Evolutionary conservation across 2,888 invertebrate genomes (phyloP).

Genomic region (Cheilosia urbana): DNA sequence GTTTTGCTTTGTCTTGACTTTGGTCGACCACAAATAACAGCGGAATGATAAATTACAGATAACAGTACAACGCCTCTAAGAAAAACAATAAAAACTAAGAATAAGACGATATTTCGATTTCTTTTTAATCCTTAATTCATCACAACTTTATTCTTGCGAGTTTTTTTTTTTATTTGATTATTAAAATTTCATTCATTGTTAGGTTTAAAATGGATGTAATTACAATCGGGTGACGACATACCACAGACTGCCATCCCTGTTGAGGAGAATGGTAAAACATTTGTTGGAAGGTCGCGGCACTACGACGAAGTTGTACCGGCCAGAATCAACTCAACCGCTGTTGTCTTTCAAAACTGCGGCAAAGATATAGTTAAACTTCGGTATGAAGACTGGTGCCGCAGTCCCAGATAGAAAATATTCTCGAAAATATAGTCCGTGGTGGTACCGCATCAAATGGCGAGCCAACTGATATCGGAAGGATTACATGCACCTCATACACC

Average conservation of each 20-base stretch:
- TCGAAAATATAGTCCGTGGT: slow-evolving; percentile 26
- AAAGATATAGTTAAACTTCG: slow-evolving; percentile 8
- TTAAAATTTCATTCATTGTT: background rate
- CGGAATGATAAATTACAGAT: background rate
- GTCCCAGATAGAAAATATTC: slow-evolving; percentile 1
- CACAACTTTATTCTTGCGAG: background rate
- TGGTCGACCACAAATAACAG: background rate
- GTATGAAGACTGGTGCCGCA: slow-evolving; percentile 2
- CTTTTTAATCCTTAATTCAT: no score
- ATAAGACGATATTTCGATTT: background rate
- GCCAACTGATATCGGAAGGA: slow-evolving; percentile 36
- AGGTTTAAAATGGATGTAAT: slow-evolving; percentile 40
- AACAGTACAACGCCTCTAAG: no score
- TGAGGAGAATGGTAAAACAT: background rate
- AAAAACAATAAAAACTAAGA: no score
- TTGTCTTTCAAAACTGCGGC: slow-evolving; percentile 24
- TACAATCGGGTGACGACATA: slow-evolving; percentile 17
- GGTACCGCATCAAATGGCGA: slow-evolving; percentile 30
- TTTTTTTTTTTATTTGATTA: no score
- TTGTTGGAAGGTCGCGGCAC: slow-evolving; percentile 43
- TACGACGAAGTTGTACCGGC: slow-evolving; percentile 47
- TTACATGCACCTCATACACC: background rate
- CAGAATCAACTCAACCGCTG: slow-evolving; percentile 16
- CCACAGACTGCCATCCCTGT: slow-evolving; percentile 19
- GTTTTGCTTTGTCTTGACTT: background rate